Evolutionary conservation across 1,140 invertebrate species (phyloP).

Genomic region (Pseudomyrmex cubaensis): DNA sequence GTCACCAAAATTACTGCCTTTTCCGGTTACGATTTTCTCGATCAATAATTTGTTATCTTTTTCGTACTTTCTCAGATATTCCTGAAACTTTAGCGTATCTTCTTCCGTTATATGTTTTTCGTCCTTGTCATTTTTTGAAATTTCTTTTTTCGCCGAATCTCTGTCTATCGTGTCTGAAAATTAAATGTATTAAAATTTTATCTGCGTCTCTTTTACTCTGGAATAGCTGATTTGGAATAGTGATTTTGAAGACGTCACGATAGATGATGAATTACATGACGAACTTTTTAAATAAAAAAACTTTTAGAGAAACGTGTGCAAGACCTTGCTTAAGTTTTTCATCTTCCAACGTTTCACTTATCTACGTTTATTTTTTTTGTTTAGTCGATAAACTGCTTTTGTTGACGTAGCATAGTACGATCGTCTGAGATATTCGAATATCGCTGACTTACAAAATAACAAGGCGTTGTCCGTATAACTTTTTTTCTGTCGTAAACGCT

Average conservation of each 20-base stretch:
- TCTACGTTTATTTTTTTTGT: not conserved
- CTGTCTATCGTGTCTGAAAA: not conserved
- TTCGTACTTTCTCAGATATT: conserved; percentile 76
- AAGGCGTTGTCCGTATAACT: conserved; percentile 1
- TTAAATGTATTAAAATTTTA: conserved; percentile 22
- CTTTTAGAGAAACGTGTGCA: too few species aligned
- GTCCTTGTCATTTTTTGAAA: too few species aligned
- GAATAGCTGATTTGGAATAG: too few species aligned
- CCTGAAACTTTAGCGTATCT: conserved; percentile 69
- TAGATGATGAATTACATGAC: not conserved
- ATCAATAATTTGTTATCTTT: conserved; percentile 77
- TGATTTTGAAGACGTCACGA: not conserved
- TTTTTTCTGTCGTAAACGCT: not conserved
- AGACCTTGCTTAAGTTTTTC: too few species aligned
- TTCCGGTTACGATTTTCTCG: conserved; percentile 67
- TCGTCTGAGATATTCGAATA: conserved; percentile 31
- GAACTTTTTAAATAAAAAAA: not conserved
- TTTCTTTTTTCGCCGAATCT: too few species aligned
- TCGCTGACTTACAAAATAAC: conserved; percentile 24
- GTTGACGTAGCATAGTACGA: conserved; percentile 18
- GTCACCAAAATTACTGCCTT: conserved; percentile 80
- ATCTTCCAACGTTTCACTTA: too few species aligned
- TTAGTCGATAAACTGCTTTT: conserved; percentile 16
- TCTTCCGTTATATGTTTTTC: too few species aligned
- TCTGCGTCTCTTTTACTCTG: too few species aligned